Base-by-base conservation (phyloP, 2,797 vertebrate species). In the Chromis chromis region DNA sequence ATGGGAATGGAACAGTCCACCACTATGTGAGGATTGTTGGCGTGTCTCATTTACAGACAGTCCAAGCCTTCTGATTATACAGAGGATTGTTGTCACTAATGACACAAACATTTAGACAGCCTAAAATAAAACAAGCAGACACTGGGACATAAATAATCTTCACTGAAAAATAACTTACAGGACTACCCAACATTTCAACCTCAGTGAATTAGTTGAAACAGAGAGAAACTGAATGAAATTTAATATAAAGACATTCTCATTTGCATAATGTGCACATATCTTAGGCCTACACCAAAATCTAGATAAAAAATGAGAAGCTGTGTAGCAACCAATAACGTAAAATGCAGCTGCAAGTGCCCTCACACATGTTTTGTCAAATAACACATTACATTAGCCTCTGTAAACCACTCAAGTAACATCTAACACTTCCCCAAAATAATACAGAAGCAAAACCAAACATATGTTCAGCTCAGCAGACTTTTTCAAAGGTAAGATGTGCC, bases 391-490 rank as follows among this genome's bases (percentile, higher is more conserved):
- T 50, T 64, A 17, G 66, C 69, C 52, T 64, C 21, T 67, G 76
- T 71, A 69, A 81, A 84, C 82, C 69, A 76, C 74, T 61, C 48
- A 61, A 58, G 86, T 87, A 78, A 90, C 76, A 90, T 82, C 83
- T 39, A 73, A 81, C 75, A 91, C 86, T 92, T 92, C 91, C 83
- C 67, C 67, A 85, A 86, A 88, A 88, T 48, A 92, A 90, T 83
- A 91, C 89, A 91, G 90, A 92, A 91, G 85, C 89, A 90, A 92
- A 92, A 92, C 89, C 62, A 65, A 80, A 81, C 76, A 85, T 28
- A 6, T 81, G 68, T 78, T 88, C 78, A 78, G 81, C 82, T 89
- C 78, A 86, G 83, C 86, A 87, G 66, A 76, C 77, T 76, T 70
- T 58, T 67, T 64, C 66, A 76, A 70, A 75, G 76, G 68, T 70